Evolutionary conservation across 2,888 invertebrate species (phyloP).

Genomic region (Platycheirus rosarum): DNA sequence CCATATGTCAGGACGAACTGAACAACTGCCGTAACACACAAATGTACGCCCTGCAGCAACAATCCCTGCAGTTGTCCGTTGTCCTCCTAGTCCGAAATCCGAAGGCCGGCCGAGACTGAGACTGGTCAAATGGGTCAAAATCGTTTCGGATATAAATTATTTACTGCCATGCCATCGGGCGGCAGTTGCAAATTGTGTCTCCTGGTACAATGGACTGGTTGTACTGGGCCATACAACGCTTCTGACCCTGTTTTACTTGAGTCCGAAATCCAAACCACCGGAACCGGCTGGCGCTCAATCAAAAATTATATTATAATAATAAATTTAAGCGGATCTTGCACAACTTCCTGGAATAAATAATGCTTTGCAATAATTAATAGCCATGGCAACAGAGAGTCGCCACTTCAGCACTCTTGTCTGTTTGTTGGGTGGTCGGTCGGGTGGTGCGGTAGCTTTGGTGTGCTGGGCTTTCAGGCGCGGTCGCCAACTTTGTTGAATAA

Average conservation of each 20-base stretch:
- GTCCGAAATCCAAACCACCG: slow-evolving; percentile 8
- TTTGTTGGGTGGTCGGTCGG: not conserved
- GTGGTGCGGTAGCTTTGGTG: not conserved
- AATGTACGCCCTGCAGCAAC: slow-evolving; percentile 12
- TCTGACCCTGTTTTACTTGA: slow-evolving; percentile 10
- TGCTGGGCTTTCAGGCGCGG: not conserved
- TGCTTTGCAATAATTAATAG: slow-evolving; percentile 52
- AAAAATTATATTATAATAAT: slow-evolving; percentile 55
- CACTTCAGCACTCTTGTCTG: slow-evolving; percentile 41
- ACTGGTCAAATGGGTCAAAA: slow-evolving; percentile 38
- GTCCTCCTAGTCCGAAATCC: too few species aligned
- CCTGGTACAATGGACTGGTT: not conserved
- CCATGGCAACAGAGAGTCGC: slow-evolving; percentile 37
- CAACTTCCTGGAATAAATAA: slow-evolving; percentile 60
- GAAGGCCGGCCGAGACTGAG: slow-evolving; percentile 3
- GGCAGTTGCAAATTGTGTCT: slow-evolving; percentile 4
- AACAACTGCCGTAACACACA: not conserved
- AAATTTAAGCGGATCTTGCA: slow-evolving; percentile 50
- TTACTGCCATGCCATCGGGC: slow-evolving; percentile 37
- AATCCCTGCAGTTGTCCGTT: not conserved
- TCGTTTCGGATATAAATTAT: slow-evolving; percentile 44
- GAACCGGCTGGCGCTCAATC: slow-evolving; percentile 53
- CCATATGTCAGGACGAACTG: slow-evolving; percentile 38
- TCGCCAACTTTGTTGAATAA: slow-evolving; percentile 36
- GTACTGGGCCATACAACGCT: not conserved